Percentiles rank a stretch among this genome's conserved stretches.
Evolutionary conservation across 1,140 invertebrate genomes (phyloP).

Genomic region (Pachypeltis micranthus): DNA sequence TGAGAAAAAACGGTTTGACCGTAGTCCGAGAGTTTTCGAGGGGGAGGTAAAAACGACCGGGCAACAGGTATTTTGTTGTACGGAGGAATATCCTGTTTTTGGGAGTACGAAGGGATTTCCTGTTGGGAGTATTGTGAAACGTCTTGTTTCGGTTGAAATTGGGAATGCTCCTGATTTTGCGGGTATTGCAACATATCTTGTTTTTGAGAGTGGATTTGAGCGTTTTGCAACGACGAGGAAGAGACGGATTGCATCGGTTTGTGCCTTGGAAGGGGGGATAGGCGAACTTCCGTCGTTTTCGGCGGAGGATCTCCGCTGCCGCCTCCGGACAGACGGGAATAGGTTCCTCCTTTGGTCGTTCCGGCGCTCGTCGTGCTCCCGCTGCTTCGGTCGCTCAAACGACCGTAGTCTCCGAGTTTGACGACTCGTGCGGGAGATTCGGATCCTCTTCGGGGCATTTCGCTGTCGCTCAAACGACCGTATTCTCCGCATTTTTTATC

Average conservation of each 20-base stretch:
- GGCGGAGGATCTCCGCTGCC: background rate
- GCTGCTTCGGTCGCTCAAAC: conserved; percentile 26
- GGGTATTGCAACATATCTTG: conserved; percentile 15
- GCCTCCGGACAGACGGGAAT: background rate
- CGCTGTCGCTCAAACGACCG: conserved; percentile 27
- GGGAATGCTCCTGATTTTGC: conserved; percentile 17
- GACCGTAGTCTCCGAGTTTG: conserved; percentile 28
- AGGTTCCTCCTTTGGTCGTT: background rate
- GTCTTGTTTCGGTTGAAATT: conserved; percentile 16
- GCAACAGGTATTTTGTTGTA: conserved; percentile 12
- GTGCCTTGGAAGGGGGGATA: background rate
- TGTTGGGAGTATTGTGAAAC: conserved; percentile 9
- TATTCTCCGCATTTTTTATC: conserved; percentile 26
- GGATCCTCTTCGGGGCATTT: conserved; percentile 17
- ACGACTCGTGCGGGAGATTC: conserved; percentile 19
- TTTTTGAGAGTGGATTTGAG: background rate
- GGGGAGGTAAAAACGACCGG: conserved; percentile 27
- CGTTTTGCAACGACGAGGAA: background rate
- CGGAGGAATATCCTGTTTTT: conserved; percentile 14
- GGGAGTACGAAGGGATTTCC: conserved; percentile 19
- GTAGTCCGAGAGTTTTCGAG: conserved; percentile 28
- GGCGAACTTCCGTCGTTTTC: conserved; percentile 1
- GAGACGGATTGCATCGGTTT: background rate
- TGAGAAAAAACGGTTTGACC: conserved; percentile 21
- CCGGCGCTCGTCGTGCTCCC: conserved; percentile 17